A percentile compares a stretch with the other conserved stretches of the same genome.
Conservation (phyloP, 2,113 vertebrate genomes). For the Regulus satrapa region DNA sequence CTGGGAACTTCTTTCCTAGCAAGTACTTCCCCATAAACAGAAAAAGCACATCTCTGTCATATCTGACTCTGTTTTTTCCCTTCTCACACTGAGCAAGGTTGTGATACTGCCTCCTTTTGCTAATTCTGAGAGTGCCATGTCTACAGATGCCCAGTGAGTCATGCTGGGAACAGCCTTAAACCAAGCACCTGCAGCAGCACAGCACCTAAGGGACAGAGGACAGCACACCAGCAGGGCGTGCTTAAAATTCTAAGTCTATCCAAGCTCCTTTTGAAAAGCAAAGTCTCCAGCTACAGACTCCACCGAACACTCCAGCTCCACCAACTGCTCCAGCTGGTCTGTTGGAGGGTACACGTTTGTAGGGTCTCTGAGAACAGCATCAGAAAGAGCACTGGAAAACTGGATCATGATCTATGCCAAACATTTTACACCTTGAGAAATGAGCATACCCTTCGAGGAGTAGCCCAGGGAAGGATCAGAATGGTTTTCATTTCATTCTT, state of each 20-base stretch:
- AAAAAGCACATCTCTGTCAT: not conserved
- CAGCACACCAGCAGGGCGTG: not conserved
- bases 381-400: not conserved
- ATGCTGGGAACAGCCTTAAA: not conserved
- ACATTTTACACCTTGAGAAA: not conserved
- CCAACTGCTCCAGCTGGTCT: not conserved
- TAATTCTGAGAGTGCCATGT: not conserved
- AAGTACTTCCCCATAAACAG: not conserved
- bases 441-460: not conserved
- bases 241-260: not conserved
- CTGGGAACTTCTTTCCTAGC: not conserved
- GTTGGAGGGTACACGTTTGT: not conserved
- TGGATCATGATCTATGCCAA: not conserved
- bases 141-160: not conserved
- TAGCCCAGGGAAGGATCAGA: not conserved
- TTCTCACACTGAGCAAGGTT: not conserved
- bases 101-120: not conserved
- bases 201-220: accelerated
- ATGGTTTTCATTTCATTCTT: not conserved
- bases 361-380: not conserved
- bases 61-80: not conserved
- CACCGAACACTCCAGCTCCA: not conserved
- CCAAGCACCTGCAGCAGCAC: not conserved
- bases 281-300: not conserved
- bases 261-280: not conserved